Conservation (phyloP, 2,797 vertebrate genomes). For the Onychomys leucogaster region DNA sequence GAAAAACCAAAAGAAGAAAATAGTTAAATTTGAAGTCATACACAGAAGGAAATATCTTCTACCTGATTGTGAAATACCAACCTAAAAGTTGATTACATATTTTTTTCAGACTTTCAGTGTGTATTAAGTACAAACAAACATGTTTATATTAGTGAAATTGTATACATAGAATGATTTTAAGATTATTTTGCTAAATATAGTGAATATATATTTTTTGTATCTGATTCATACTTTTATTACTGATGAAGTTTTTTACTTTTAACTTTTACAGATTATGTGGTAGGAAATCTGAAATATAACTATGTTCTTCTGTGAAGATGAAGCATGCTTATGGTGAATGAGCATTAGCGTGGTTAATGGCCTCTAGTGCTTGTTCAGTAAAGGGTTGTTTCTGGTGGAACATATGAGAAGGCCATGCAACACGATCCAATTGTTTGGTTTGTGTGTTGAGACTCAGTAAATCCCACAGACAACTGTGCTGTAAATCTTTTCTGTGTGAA, state of each 20-base stretch:
- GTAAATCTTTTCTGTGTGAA: neutral
- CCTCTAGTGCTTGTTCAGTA: neutral
- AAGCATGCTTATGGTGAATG: neutral
- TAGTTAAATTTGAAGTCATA: neutral
- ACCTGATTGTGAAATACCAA: neutral
- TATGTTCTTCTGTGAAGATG: slow-evolving; percentile 2
- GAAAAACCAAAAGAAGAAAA: neutral
- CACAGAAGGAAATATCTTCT: neutral
- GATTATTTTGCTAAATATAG: slow-evolving; percentile 1
- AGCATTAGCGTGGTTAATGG: neutral
- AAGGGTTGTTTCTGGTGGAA: neutral
- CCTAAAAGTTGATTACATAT: neutral
- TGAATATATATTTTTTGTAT: neutral
- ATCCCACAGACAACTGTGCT: neutral
- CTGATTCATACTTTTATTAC: neutral
- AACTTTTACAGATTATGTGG: neutral
- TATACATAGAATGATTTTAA: neutral
- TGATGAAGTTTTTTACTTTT: neutral
- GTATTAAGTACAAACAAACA: neutral
- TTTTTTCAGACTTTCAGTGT: neutral
- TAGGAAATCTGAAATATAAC: slow-evolving; percentile 6
- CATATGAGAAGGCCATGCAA: neutral
- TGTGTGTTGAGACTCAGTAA: neutral
- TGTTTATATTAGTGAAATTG: neutral
- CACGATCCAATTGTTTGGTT: neutral